Evolutionary conservation across 2,888 invertebrate species (phyloP).

Genomic region (Conchocele bisecta): DNA sequence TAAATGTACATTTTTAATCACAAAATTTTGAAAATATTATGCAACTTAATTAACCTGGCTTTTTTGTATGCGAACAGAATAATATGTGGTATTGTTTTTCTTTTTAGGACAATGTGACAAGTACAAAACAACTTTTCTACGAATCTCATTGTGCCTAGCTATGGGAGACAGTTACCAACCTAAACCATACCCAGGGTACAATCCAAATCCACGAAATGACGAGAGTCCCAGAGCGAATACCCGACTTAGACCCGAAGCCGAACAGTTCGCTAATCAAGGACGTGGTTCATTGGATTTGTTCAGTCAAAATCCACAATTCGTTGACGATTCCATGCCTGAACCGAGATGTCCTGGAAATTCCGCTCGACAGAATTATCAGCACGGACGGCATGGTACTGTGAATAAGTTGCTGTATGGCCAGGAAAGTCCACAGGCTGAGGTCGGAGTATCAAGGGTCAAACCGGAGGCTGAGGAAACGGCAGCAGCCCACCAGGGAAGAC

Average conservation of each 20-base stretch:
- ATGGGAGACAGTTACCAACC: too few relatives aligned
- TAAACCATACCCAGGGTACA: conserved; percentile 74
- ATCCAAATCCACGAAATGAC: conserved; percentile 55
- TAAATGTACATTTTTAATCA: too few relatives aligned
- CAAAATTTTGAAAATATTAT: too few relatives aligned
- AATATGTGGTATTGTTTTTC: too few relatives aligned
- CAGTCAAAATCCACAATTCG: conserved; percentile 52
- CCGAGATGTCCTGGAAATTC: conserved; percentile 67
- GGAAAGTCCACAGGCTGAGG: conserved; percentile 66
- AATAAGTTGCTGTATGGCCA: conserved; percentile 65
- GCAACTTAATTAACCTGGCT: too few relatives aligned
- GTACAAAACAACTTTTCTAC: too few relatives aligned
- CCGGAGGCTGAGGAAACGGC: conserved; percentile 71
- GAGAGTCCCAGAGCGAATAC: conserved; percentile 64
- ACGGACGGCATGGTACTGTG: conserved; percentile 70
- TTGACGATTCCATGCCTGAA: conserved; percentile 58
- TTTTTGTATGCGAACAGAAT: too few relatives aligned
- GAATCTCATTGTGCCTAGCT: too few relatives aligned
- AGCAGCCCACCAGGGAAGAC: conserved; percentile 63
- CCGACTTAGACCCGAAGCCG: conserved; percentile 76
- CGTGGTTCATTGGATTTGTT: conserved; percentile 72
- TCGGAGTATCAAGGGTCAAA: conserved; percentile 67
- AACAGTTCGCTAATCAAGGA: conserved; percentile 69
- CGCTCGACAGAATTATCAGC: conserved; percentile 68
- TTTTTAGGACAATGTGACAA: too few relatives aligned